phyloP scores from a whole-genome alignment of 2,888 invertebrate species.

The Notocelia uddmanniana region DNA sequence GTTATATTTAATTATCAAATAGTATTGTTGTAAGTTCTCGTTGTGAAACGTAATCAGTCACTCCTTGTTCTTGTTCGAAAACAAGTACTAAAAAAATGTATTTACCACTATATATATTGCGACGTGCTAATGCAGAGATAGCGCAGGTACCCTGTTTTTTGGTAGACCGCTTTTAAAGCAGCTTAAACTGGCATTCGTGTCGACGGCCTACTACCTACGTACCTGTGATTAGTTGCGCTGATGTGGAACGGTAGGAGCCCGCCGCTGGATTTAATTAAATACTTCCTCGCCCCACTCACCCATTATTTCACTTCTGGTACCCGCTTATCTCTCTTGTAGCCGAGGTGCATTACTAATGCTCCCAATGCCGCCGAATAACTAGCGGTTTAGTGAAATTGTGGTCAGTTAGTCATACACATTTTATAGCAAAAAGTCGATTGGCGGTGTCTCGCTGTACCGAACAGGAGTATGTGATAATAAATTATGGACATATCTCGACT shows the following conservation, averaged over 20 bases:
- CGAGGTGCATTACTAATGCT: constrained; percentile 60
- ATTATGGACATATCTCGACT: constrained; percentile 82
- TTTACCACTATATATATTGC: background rate
- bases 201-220: constrained; percentile 62
- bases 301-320: constrained; percentile 73
- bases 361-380: constrained; percentile 49
- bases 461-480: constrained; percentile 79
- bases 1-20: too few species aligned
- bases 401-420: constrained; percentile 49
- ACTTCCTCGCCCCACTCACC: constrained; percentile 72
- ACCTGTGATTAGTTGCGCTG: constrained; percentile 81
- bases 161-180: background rate
- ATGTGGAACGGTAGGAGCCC: constrained; percentile 71
- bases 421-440: constrained; percentile 70
- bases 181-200: constrained; percentile 74
- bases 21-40: too few species aligned
- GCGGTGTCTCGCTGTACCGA: constrained; percentile 59
- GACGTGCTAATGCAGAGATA: constrained; percentile 1
- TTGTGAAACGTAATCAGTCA: too few species aligned
- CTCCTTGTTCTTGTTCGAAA: too few species aligned
- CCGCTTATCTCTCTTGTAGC: constrained; percentile 65
- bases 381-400: constrained; percentile 47
- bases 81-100: background rate
- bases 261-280: constrained; percentile 83
- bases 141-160: background rate